Base-by-base conservation (phyloP, 2,113 vertebrate genomes). In the Fregata magnificens region DNA sequence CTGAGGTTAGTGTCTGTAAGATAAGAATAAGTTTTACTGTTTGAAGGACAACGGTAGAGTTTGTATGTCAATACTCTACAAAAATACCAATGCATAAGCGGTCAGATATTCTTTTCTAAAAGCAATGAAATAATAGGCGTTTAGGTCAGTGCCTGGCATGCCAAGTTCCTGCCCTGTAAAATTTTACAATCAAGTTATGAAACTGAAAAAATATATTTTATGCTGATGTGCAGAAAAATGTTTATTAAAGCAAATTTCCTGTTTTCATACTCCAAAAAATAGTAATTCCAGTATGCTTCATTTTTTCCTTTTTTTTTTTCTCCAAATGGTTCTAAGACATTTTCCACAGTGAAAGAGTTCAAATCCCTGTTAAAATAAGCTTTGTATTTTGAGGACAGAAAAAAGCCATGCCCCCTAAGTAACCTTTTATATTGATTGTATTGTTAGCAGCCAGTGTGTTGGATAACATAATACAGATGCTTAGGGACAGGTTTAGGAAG, bases 381-480 rank as follows among this genome's bases (percentile, higher is more conserved):
- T 91, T 91, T 87, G 44, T 69, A 82, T 93, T 87, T 85, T 70
- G 29, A 76, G 59, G 66, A 50, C 31, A 62, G 38, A 78, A 95
- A 86, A 89, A 90, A 73, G 6, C 34, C 3, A 6, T 95, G 95
- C 58, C 93, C 95, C 16, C 10, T 45, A 74, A 53, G 44, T 97
- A 94, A 96, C 96, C 95, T 95, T 82, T 80, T 70, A 38, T 95
- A 94, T 79, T 94, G 93, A 97, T 95, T 96, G 86, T 90, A 90
- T 93, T 97, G 81, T 95, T 97, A 96, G 94, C 94, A 95, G 87
- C 78, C 85, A 70, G 81, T 88, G 96, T 97, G 96, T 94, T 95
- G 96, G 91, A 86, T 93, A 97, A 97, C 96, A 96, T 95, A 93
- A 70, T 96, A 42, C 97, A 97, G 97, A 96, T 96, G 91, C 70